Base-by-base conservation (phyloP, 2,888 invertebrate genomes). In the Coecobrya sp. region DNA sequence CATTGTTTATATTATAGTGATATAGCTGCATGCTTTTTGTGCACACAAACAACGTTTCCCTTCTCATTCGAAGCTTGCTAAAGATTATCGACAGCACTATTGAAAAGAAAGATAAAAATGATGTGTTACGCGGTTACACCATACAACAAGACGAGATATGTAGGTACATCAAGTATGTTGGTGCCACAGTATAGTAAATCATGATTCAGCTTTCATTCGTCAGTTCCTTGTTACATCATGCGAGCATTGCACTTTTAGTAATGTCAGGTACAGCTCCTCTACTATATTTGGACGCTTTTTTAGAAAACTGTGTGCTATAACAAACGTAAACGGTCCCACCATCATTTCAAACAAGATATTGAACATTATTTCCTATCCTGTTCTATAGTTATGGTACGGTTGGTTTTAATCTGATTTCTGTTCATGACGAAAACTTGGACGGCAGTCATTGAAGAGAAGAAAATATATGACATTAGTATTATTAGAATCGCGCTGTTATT, bases 401-500 rank as follows among this genome's bases (percentile, higher is more conserved):
- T 22, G 3, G 62, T 27, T 65, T 22, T 25, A 22, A 65, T 65
- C 62, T 65, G 62, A 65, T 22, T 65, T 36, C 27, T 65, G 2
- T 10, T 22, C 13, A 22, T 36, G 36, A 59, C 25, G 22, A 11
- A 19, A 11, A 59, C 25, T 10, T 25, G 7, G 62, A 22, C 62
- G 55, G 19, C n/a, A 19, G 19, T n/a, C 62, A 65, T 55, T n/a
- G n/a, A 65, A 19, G 11, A 25, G 25, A 65, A 27, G 62, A 65
- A 22, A 65, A 27, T 65, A 59, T 19, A 25, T 85, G 84, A 25
- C 45, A 65, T 84, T 84, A 65, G 62, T 84, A 62, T 62, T 62
- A 62, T 19, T 22, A 52, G 19, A 62, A 62, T 62, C 16, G 65
- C 27, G 11, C n/a, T 49, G 10, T 36, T 65, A 27, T 19, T 81